These are phyloP conservation scores for Alcis repandata DNA, from an alignment of 2,888 invertebrate genomes.

Conservation along the genomic window DNA sequence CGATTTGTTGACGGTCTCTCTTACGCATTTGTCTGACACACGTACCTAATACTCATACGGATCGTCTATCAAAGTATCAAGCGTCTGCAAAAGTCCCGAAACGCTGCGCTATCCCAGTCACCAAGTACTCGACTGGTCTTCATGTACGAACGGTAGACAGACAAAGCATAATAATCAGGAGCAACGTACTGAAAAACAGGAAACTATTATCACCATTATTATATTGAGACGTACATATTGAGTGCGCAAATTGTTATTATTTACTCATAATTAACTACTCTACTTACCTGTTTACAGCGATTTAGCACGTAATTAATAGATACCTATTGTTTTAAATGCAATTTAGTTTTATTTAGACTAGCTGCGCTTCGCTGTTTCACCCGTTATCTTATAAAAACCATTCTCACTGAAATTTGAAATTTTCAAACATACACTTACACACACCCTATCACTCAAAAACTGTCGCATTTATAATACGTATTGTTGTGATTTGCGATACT, in stretches of 20 bases:
- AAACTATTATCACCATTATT: not conserved
- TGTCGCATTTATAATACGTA: no score
- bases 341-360: not conserved
- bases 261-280: not conserved
- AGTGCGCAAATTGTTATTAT: not conserved
- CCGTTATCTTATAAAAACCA: no score
- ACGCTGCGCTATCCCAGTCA: not conserved
- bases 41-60: no score
- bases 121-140: not conserved
- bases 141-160: not conserved
- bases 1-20: no score
- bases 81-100: not conserved
- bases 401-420: no score
- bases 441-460: no score
- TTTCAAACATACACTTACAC: no score
- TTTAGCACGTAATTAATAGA: not conserved
- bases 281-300: slow-evolving; percentile 13
- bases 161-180: not conserved
- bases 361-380: not conserved
- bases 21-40: no score
- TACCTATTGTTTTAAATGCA: not conserved
- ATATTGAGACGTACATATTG: not conserved
- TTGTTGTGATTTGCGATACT: no score
- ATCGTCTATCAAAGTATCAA: no score
- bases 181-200: slow-evolving; percentile 9